Evolutionary conservation across 2,113 vertebrate genomes (phyloP), one percentile per base, ranked within the genome.

Genomic region (Syngnathus scovelli): DNA sequence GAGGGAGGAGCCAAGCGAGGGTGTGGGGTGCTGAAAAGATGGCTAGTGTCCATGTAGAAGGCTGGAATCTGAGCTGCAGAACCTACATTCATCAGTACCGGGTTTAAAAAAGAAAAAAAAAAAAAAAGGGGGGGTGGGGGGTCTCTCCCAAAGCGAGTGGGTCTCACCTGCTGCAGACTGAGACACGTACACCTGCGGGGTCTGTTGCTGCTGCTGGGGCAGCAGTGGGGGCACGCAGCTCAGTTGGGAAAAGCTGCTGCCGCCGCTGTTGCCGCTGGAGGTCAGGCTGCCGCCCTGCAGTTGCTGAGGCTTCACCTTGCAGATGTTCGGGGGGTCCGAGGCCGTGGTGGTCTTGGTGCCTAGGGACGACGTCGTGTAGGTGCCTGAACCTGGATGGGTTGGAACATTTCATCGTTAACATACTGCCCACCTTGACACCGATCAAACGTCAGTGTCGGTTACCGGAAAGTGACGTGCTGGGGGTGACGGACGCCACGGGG

Each of bases 1-100:
- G 96, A 95, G 10, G 95, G 94, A 0, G 95, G 95, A 43, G 93
- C 96, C 80, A 99, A 66, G 11, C 97, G 94, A 0, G 96, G 94
- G 39, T 98, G 97, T 0, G 97, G 96, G 13, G 93, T 92, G 39
- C 85, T 95, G 89, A 99, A 99, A 0, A 99, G 85, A 59, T 99
- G 97, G 85, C 95, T 98, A n/a, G 96, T 97, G 82, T 99, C 97
- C 95, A 99, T 96, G 64, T 98, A 98, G 86, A 98, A 99, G 0
- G 97, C 91, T 70, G 97, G 94, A 73, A 98, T 98, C 85, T 98
- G 97, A 86, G 94, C 95, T 92, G 90, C 46, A 92, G 89, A 87
- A 75, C 90, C 91, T 90, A 21, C 5, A 75, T 52, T 10, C 9
- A 52, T 21, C 7, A n/a, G 7, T 51, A n/a, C 2, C 4, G 1